These are phyloP conservation scores for Sebastes schlegelii DNA, from an alignment of 2,113 vertebrate genomes.

Conservation along the genomic window DNA sequence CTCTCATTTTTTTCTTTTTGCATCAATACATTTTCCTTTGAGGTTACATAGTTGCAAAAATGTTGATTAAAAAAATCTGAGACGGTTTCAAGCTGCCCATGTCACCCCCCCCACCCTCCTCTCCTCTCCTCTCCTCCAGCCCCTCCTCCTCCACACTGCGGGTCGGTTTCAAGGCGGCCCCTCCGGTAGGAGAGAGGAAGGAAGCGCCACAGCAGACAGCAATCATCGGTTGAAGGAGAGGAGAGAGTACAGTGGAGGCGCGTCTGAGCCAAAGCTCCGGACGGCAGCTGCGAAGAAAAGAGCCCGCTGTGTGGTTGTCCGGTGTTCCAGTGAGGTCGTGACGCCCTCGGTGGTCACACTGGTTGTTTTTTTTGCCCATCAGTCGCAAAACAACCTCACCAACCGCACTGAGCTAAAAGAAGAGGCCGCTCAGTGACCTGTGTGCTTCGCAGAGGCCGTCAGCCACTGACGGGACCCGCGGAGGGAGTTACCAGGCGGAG, in stretches of 20 bases:
- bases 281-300: neutral
- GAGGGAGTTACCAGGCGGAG: conserved; percentile 64
- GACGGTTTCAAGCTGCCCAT: conserved; percentile 82
- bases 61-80: conserved; percentile 72
- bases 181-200: neutral
- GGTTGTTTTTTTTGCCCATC: neutral
- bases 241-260: neutral
- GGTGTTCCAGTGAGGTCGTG: neutral
- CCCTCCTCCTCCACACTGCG: conserved; percentile 37
- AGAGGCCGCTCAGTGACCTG: conserved; percentile 26
- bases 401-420: neutral
- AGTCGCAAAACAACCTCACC: neutral
- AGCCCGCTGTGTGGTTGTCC: neutral
- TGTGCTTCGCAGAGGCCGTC: conserved; percentile 43
- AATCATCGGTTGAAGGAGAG: conserved; percentile 2
- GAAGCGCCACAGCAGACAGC: neutral
- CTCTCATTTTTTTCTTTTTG: conserved; percentile 3
- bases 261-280: neutral
- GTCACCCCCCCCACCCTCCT: neutral
- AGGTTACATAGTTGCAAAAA: conserved; percentile 68
- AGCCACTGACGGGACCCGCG: conserved; percentile 47
- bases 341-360: neutral
- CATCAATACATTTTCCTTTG: conserved; percentile 39
- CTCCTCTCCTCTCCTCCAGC: neutral
- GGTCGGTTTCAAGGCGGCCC: conserved; percentile 81